phyloP scores from a whole-genome alignment of 2,113 vertebrate genomes.

The Scophthalmus maximus region DNA sequence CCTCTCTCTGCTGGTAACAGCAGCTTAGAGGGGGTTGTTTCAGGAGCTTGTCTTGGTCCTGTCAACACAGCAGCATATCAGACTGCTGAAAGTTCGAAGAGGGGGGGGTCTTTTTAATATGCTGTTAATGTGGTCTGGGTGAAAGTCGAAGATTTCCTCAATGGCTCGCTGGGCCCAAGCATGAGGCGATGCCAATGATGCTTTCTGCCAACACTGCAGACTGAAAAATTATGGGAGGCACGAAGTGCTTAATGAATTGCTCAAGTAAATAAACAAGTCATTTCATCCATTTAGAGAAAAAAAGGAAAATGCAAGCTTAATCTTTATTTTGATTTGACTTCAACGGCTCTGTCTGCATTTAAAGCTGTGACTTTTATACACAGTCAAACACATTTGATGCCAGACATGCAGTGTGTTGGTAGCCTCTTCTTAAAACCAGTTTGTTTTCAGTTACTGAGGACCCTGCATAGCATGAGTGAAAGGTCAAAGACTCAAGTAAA shows the following conservation, averaged over 20 bases:
- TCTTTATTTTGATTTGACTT: slow-evolving; percentile 2
- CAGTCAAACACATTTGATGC: slow-evolving; percentile 3
- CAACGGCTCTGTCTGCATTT: background rate
- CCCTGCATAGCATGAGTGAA: slow-evolving; percentile 1
- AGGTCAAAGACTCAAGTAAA: slow-evolving; percentile 29
- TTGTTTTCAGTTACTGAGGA: slow-evolving; percentile 23
- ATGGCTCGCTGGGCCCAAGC: slow-evolving; percentile 17
- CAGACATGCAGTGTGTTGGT: background rate
- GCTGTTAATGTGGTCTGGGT: slow-evolving; percentile 31
- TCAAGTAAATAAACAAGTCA: background rate
- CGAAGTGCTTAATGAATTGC: slow-evolving; percentile 1
- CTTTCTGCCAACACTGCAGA: slow-evolving; percentile 6
- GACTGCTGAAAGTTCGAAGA: slow-evolving; percentile 18
- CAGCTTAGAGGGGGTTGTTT: slow-evolving; percentile 39
- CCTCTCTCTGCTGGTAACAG: slow-evolving; percentile 32
- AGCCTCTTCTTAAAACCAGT: slow-evolving; percentile 2
- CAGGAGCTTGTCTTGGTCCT: slow-evolving; percentile 13
- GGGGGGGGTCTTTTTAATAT: slow-evolving; percentile 18
- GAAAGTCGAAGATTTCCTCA: slow-evolving; percentile 26
- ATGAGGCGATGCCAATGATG: background rate
- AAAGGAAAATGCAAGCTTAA: background rate
- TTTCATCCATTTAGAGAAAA: slow-evolving; percentile 15
- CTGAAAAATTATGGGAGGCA: slow-evolving; percentile 17
- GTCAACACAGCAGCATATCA: slow-evolving; percentile 33
- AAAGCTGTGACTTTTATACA: background rate